A percentile compares a stretch with the other conserved stretches of the same genome.
Conservation (phyloP, 2,113 vertebrate genomes). For the Tenebrosternarchus preto region DNA sequence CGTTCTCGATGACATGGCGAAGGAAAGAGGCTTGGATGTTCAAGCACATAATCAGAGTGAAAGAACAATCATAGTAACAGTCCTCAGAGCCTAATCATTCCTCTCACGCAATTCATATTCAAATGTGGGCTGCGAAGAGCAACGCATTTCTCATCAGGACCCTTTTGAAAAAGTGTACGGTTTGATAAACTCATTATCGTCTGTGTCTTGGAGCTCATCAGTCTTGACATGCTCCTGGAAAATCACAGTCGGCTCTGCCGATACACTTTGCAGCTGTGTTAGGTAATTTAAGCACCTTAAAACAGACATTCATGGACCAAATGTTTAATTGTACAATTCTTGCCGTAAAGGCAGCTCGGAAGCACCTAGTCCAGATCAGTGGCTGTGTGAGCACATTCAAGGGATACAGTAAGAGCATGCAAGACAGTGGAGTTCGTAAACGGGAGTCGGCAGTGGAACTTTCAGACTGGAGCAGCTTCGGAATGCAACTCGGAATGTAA, state of each 20-base stretch:
- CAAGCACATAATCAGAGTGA: constrained; percentile 37
- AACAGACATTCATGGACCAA: neutral
- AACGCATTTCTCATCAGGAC: constrained; percentile 39
- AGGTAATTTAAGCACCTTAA: neutral
- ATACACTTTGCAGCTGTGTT: neutral
- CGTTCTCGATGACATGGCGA: neutral
- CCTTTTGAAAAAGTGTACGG: constrained; percentile 32
- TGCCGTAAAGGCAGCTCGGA: neutral
- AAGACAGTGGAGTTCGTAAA: neutral
- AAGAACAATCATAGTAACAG: constrained; percentile 35
- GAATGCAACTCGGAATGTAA: neutral
- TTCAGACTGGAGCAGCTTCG: neutral
- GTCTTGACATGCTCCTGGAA: constrained; percentile 16
- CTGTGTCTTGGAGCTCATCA: constrained; percentile 37
- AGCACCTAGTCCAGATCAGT: neutral
- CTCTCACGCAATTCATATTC: constrained; percentile 45
- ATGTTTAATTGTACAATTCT: neutral
- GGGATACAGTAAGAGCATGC: neutral
- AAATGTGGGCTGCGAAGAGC: constrained; percentile 38
- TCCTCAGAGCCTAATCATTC: constrained; percentile 40
- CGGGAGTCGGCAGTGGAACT: neutral
- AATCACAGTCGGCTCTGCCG: constrained; percentile 7
- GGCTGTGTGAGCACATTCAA: neutral
- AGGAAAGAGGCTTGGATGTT: constrained; percentile 25
- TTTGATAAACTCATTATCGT: constrained; percentile 41